Conservation (phyloP, 2,888 invertebrate species). For the Dryomyza anilis region DNA sequence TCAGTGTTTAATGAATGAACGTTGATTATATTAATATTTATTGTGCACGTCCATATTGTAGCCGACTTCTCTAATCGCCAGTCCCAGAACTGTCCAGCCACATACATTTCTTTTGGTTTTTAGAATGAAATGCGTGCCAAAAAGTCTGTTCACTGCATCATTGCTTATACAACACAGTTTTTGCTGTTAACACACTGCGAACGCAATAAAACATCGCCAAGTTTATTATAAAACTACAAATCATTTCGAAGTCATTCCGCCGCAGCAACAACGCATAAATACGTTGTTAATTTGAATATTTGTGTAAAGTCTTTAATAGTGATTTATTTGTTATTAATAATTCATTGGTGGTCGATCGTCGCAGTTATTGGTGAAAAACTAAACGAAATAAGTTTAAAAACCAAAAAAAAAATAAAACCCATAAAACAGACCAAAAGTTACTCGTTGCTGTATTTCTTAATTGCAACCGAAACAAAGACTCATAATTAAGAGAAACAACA, state of each 20-base stretch:
- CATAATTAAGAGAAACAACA: not conserved
- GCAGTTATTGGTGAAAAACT: not conserved
- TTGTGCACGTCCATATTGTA: no score
- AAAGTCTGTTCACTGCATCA: no score
- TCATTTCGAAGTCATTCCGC: conserved; percentile 43
- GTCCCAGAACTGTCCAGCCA: no score
- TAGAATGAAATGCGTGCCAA: no score
- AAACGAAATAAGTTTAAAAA: not conserved
- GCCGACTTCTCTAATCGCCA: no score
- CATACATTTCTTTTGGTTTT: no score
- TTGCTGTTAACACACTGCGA: no score
- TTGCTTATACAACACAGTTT: no score
- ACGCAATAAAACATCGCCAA: not conserved
- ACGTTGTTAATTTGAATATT: conserved; percentile 48
- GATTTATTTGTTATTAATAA: conserved; percentile 61
- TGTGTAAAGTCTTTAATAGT: conserved; percentile 57
- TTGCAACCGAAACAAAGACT: not conserved
- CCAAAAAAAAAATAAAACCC: no score
- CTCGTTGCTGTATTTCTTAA: not conserved
- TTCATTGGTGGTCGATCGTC: conserved; percentile 50
- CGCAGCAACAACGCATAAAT: conserved; percentile 13
- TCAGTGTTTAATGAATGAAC: no score
- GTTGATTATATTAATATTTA: no score
- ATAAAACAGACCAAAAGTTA: no score
- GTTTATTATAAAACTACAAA: conserved; percentile 60